Evolutionary conservation across 2,797 vertebrate species (phyloP).

Genomic region (Lithobates pipiens): DNA sequence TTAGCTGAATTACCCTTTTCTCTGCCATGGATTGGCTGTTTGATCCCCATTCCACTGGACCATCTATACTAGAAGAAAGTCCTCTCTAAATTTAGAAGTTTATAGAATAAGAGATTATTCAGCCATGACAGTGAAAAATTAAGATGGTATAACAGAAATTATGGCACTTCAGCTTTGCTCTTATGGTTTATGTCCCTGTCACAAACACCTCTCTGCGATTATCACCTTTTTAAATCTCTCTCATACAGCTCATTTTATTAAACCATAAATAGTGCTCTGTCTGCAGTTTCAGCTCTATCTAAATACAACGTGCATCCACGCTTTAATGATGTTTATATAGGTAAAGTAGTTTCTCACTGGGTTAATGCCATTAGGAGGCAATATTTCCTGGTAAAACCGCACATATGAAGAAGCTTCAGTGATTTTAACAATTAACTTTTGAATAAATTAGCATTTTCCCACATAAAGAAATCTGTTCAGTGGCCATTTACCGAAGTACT

Average conservation of each 20-base stretch:
- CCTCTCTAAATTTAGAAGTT: neutral
- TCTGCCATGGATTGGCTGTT: neutral
- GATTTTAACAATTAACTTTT: conserved; percentile 8
- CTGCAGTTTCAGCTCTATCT: neutral
- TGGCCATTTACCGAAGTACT: neutral
- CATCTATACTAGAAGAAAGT: neutral
- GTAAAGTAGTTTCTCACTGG: conserved; percentile 10
- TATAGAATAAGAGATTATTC: neutral
- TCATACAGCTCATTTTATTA: conserved; percentile 22
- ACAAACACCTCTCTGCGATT: conserved; percentile 33
- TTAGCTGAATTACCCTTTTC: neutral
- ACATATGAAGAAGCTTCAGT: neutral
- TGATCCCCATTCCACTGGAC: neutral
- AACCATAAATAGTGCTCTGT: conserved; percentile 19
- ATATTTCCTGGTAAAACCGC: conserved; percentile 27
- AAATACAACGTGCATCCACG: conserved; percentile 21
- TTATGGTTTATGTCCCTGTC: conserved; percentile 32
- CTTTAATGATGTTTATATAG: conserved; percentile 31
- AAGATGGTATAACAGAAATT: neutral
- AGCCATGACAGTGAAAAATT: neutral
- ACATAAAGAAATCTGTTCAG: neutral
- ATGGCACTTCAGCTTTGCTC: neutral
- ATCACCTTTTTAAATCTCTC: conserved; percentile 52
- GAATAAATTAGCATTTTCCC: neutral
- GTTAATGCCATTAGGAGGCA: conserved; percentile 27